phyloP scores from a whole-genome alignment of 1,140 invertebrate species.

The Atta texana region DNA sequence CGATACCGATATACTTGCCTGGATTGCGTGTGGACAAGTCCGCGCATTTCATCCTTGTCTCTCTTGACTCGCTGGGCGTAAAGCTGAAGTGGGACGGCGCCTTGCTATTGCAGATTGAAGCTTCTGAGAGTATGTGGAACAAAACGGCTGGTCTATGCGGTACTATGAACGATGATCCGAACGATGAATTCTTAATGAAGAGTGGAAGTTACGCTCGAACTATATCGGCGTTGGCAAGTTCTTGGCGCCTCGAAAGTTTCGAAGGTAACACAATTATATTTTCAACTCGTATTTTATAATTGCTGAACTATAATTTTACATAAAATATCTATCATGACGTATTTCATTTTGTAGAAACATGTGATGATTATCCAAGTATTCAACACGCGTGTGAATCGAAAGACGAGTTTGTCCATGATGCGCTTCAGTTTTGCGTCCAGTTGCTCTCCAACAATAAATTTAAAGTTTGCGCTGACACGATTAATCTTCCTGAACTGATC shows the following conservation, averaged over 20 bases:
- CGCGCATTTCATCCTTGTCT: slow-evolving; percentile 89
- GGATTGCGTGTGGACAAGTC: slow-evolving; percentile 90
- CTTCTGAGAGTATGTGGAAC: slow-evolving; percentile 90
- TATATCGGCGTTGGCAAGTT: slow-evolving; percentile 87
- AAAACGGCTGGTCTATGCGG: slow-evolving; percentile 94
- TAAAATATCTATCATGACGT: not conserved
- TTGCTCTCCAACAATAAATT: slow-evolving; percentile 89
- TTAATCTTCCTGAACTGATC: slow-evolving; percentile 87
- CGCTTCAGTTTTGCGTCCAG: slow-evolving; percentile 88
- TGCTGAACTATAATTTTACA: not conserved
- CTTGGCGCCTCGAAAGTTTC: slow-evolving; percentile 89
- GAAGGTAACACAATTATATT: slow-evolving; percentile 85
- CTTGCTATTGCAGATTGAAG: slow-evolving; percentile 88
- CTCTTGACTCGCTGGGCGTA: slow-evolving; percentile 89
- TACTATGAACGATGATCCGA: slow-evolving; percentile 89
- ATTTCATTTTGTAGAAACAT: slow-evolving; percentile 87
- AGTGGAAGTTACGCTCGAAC: slow-evolving; percentile 86
- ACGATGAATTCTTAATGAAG: slow-evolving; percentile 90
- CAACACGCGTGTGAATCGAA: slow-evolving; percentile 85
- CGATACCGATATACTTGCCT: slow-evolving; percentile 90
- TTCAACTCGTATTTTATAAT: not conserved
- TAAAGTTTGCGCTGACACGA: slow-evolving; percentile 88
- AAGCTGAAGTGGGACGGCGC: slow-evolving; percentile 91
- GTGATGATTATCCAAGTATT: slow-evolving; percentile 87
- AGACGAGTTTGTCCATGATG: slow-evolving; percentile 84